phyloP scores from a whole-genome alignment of 2,113 vertebrate species.

The Felis catus region F.catus_Fca126_mat1.0 CM031419.1:43668501-43669000 shows the following conservation, averaged over 20 bases:
- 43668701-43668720: neutral
- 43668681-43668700: neutral
- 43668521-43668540: neutral
- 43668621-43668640: neutral
- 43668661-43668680: neutral
- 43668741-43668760: neutral
- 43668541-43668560: neutral
- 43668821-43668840: neutral
- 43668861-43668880: neutral
- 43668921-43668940: neutral
- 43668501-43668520: neutral
- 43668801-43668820: neutral
- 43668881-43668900: neutral
- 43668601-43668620: neutral
- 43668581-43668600: neutral
- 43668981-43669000: neutral
- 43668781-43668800: slow-evolving; percentile 19
- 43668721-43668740: slow-evolving; percentile 33
- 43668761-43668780: neutral
- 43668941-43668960: neutral
- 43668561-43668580: neutral
- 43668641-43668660: neutral
- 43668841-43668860: neutral
- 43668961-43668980: neutral
- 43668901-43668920: neutral